Conservation (phyloP, 2,888 invertebrate species). For the Boloria euphrosyne region DNA sequence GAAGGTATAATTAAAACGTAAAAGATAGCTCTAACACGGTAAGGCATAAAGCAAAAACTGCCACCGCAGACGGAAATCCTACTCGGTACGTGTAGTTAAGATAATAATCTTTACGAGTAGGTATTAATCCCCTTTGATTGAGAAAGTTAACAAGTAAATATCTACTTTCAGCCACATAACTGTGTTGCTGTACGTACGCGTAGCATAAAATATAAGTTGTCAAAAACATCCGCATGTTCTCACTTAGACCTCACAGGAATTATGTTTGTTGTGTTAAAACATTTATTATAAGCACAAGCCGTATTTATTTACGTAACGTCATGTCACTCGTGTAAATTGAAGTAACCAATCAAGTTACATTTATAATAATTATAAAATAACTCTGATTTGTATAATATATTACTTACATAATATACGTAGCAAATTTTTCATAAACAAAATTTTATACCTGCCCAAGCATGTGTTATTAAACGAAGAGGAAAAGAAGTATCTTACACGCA, state of each 20-base stretch:
- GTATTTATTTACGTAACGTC: no score
- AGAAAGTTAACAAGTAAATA: slow-evolving; percentile 45
- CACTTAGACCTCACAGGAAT: slow-evolving; percentile 25
- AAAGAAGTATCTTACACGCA: slow-evolving; percentile 18
- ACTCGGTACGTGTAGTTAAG: slow-evolving; percentile 40
- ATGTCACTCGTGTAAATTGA: no score
- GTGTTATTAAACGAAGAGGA: slow-evolving; percentile 10
- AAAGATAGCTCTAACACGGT: slow-evolving; percentile 43
- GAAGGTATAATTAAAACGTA: slow-evolving; percentile 65
- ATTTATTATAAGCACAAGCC: no score
- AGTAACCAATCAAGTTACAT: no score
- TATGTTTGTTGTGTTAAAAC: neutral
- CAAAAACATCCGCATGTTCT: slow-evolving; percentile 34
- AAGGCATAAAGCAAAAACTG: slow-evolving; percentile 39
- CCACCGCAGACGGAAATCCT: slow-evolving; percentile 40
- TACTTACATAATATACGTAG: no score
- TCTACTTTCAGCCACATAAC: slow-evolving; percentile 43
- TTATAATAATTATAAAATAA: no score
- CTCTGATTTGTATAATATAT: no score
- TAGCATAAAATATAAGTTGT: slow-evolving; percentile 41
- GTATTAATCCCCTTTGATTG: slow-evolving; percentile 47
- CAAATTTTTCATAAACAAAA: neutral
- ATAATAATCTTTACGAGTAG: slow-evolving; percentile 45
- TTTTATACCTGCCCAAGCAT: neutral
- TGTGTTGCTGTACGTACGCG: slow-evolving; percentile 35